A percentile compares a stretch with the other conserved stretches of the same genome.
phyloP scores from a whole-genome alignment of 2,113 vertebrate species.

The Antechinus stuartii region DNA sequence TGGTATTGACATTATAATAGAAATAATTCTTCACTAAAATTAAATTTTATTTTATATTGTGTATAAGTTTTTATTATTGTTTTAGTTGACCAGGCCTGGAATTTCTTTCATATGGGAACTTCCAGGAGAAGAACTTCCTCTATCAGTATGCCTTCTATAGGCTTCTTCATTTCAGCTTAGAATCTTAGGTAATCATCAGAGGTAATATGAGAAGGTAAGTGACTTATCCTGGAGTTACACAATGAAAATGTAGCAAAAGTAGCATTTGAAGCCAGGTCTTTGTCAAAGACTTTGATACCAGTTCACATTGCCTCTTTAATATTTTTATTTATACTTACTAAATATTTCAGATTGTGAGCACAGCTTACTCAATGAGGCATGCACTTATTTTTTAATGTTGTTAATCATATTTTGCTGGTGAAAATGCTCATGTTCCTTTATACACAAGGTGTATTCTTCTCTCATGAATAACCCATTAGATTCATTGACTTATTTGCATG shows the following conservation, averaged over 20 bases:
- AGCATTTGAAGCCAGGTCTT: not conserved
- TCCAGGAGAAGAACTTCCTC: not conserved
- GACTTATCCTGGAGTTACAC: not conserved
- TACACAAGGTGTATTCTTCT: not conserved
- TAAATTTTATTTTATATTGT: not conserved
- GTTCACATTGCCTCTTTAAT: not conserved
- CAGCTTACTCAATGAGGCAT: not conserved
- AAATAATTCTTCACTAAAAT: conserved; percentile 1
- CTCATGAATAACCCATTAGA: not conserved
- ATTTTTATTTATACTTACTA: not conserved
- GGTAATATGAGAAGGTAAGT: not conserved
- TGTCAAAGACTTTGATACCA: not conserved
- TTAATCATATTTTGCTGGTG: not conserved
- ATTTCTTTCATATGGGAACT: not conserved
- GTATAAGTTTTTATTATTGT: not conserved
- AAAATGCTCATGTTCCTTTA: not conserved
- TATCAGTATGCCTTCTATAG: not conserved
- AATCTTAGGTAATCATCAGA: not conserved
- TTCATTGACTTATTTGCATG: not conserved
- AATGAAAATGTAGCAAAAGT: not conserved
- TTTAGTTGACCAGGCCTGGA: not conserved
- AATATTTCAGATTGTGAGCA: not conserved
- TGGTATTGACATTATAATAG: not conserved
- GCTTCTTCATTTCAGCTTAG: not conserved
- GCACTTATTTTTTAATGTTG: not conserved